These are phyloP conservation scores for Montipora foliosa DNA, from an alignment of 64 coral and sea anemone species.

Conservation along the genomic window DNA sequence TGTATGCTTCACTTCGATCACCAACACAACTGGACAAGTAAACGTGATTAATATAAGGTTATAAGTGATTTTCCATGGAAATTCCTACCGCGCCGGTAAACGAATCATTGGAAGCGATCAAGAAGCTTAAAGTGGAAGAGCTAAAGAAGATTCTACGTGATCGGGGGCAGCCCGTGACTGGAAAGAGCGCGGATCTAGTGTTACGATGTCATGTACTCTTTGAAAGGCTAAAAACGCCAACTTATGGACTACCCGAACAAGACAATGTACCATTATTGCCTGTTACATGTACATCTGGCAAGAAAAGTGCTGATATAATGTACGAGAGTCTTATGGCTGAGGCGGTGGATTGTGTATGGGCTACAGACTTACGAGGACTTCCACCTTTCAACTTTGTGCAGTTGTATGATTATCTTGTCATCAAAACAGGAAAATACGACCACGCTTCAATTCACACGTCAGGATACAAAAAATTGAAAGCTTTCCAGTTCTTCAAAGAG, in stretches of 20 bases:
- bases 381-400: constrained; percentile 35
- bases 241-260: constrained; percentile 1
- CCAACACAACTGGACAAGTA: neutral
- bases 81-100: neutral
- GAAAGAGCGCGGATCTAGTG: constrained; percentile 45
- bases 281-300: neutral
- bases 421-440: constrained; percentile 56
- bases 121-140: constrained; percentile 37
- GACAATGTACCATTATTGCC: constrained; percentile 9
- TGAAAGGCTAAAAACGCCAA: constrained; percentile 12
- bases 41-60: neutral
- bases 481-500: constrained; percentile 67
- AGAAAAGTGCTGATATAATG: too few species aligned
- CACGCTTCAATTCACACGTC: constrained; percentile 21
- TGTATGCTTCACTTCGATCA: neutral
- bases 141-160: constrained; percentile 59
- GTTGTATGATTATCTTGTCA: constrained; percentile 57
- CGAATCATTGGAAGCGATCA: neutral
- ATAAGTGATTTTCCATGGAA: constrained; percentile 7
- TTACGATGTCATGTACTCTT: neutral
- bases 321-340: neutral
- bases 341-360: constrained; percentile 7
- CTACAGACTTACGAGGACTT: constrained; percentile 42
- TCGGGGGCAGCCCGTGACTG: constrained; percentile 25
- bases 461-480: constrained; percentile 56